Conservation (phyloP, 1,140 invertebrate species). For the Stegodyphus mimosarum region DNA sequence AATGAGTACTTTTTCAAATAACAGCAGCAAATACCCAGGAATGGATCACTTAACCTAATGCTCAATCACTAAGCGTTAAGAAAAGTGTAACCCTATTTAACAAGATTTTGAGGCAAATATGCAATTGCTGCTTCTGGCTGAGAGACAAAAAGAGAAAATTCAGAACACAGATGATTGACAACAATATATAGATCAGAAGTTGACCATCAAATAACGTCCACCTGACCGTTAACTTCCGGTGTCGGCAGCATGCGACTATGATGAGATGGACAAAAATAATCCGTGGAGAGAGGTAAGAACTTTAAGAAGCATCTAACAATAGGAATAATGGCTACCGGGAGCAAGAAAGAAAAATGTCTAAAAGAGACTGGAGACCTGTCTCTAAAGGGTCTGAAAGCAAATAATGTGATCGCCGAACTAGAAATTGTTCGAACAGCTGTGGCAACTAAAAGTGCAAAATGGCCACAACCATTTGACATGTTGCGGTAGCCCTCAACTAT, state of each 20-base stretch:
- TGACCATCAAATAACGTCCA: not conserved
- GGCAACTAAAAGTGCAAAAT: not conserved
- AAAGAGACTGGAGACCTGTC: not conserved
- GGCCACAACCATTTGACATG: not conserved
- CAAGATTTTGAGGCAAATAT: too few relatives aligned
- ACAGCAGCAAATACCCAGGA: too few relatives aligned
- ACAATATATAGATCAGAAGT: not conserved
- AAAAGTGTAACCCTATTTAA: too few relatives aligned
- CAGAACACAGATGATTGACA: too few relatives aligned
- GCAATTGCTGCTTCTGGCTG: too few relatives aligned
- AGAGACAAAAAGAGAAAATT: too few relatives aligned
- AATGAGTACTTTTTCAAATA: too few relatives aligned
- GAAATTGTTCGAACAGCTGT: not conserved
- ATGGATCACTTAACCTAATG: too few relatives aligned
- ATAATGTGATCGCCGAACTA: not conserved
- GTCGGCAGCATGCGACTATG: not conserved
- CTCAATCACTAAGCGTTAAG: too few relatives aligned
- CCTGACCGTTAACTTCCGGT: constrained; percentile 43
- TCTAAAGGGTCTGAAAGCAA: not conserved
- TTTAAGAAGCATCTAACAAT: not conserved
- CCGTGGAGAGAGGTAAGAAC: not conserved
- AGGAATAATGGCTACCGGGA: not conserved
- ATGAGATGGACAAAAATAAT: not conserved
- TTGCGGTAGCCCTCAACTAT: not conserved
- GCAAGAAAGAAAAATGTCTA: not conserved